These are phyloP conservation scores for Strix aluco DNA, from an alignment of 2,113 vertebrate genomes.

Conservation along the genomic window DNA sequence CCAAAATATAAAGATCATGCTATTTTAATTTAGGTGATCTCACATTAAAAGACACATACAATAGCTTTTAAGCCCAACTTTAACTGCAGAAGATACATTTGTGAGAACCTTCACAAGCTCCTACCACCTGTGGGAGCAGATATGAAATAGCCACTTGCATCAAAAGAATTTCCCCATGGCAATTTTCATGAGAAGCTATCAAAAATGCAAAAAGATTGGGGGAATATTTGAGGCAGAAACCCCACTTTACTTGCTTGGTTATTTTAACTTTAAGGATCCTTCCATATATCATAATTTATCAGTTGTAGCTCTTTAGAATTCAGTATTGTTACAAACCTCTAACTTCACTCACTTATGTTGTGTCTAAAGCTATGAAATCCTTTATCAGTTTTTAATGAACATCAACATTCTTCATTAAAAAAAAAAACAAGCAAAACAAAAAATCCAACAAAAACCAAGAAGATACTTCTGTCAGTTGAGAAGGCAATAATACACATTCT, in stretches of 20 bases:
- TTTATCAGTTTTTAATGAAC: background rate
- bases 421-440: background rate
- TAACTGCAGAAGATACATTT: background rate
- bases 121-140: background rate
- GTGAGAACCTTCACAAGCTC: background rate
- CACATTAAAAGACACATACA: background rate
- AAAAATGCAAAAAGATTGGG: background rate
- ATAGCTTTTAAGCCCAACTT: background rate
- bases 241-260: background rate
- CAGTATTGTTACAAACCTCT: background rate
- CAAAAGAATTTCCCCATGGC: background rate
- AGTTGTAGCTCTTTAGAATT: background rate
- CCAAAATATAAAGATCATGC: background rate
- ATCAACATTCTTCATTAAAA: background rate
- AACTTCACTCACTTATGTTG: background rate
- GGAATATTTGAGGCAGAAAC: background rate
- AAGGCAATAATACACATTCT: background rate
- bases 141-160: background rate
- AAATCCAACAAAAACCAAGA: background rate
- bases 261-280: background rate
- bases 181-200: background rate
- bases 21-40: background rate
- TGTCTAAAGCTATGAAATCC: background rate
- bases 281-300: background rate
- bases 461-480: background rate